Base-by-base conservation (phyloP, 2,797 vertebrate genomes). In the Lutjanus argentimaculatus region DNA sequence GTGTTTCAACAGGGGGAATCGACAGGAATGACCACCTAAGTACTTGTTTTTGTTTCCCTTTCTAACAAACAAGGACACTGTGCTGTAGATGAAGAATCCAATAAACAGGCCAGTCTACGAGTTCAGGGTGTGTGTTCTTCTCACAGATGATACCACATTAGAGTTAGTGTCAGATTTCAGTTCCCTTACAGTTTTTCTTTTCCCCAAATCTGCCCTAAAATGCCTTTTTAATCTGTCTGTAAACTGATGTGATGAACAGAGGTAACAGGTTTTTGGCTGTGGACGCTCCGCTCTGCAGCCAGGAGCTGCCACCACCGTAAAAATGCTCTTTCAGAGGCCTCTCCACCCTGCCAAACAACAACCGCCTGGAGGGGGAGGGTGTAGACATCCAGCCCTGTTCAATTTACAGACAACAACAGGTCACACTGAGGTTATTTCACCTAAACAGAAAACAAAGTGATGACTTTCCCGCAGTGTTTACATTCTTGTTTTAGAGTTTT, bases 11-110 rank as follows among this genome's bases (percentile, higher is more conserved):
- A 14, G 68, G 81, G 30, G 75, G 75, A 78, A 62, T 46, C 11
- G 68, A 65, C 78, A 80, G 88, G 82, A 91, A 88, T 79, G 79
- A 83, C 59, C 75, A 57, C 77, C 51, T 22, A 63, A 70, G 64
- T 59, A 40, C 58, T 78, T 42, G 19, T 59, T 81, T 63, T 61
- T 55, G 49, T 77, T 85, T 91, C 85, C 67, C 84, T 91, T 86
- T 85, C 74, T 66, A 58, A 67, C 45, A 46, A 74, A 65, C 57
- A 25, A 76, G 30, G 30, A 36, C 30, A 36, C 30, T 36, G 30
- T 36, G 30, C 30, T 36, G 30, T 36, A 36, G 30, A 36, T 36
- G 30, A 36, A 36, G 30, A 36, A 36, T 36, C 45, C 30, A 64
- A 8, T 45, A 69, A 48, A 36, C 59, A 40, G 57, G 19, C 46